Evolutionary conservation across 2,888 invertebrate genomes (phyloP).

Genomic region (Xanthia togata): DNA sequence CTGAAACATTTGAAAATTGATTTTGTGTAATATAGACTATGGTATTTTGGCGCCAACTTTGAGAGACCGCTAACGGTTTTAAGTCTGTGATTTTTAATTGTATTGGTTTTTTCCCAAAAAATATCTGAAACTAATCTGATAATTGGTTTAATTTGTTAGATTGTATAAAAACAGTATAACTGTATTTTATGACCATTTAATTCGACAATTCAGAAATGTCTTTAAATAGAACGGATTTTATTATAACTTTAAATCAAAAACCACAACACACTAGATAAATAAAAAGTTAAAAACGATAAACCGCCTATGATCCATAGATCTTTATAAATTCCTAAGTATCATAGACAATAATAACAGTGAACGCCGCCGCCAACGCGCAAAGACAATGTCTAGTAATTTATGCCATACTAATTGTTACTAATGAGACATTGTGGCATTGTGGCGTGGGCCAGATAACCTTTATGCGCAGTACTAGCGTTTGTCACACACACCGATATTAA

Average conservation of each 20-base stretch:
- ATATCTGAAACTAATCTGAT: slow-evolving; percentile 47
- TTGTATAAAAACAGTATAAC: slow-evolving; percentile 7
- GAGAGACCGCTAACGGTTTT: slow-evolving; percentile 73
- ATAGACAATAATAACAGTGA: slow-evolving; percentile 70
- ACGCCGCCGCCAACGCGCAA: slow-evolving; percentile 71
- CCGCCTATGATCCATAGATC: slow-evolving; percentile 48
- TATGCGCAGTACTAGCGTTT: slow-evolving; percentile 52
- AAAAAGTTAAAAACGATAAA: slow-evolving; percentile 18
- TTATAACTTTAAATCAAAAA: slow-evolving; percentile 3
- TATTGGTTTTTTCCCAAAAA: slow-evolving; percentile 42
- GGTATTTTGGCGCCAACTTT: slow-evolving; percentile 83
- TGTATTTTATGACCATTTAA: slow-evolving; percentile 41
- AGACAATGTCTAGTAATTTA: slow-evolving; percentile 81
- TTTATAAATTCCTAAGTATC: slow-evolving; percentile 60
- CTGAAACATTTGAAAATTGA: slow-evolving; percentile 66
- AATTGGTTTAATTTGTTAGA: slow-evolving; percentile 28
- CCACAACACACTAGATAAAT: not conserved
- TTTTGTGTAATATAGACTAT: slow-evolving; percentile 58
- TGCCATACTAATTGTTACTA: slow-evolving; percentile 86
- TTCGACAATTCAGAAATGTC: slow-evolving; percentile 26
- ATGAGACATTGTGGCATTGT: slow-evolving; percentile 82
- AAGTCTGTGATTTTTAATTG: slow-evolving; percentile 14
- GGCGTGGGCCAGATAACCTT: slow-evolving; percentile 77
- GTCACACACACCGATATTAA: slow-evolving; percentile 56
- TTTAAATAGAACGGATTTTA: not conserved